Percentiles rank a stretch among this genome's conserved stretches.
These are phyloP conservation scores for Acronicta leporina DNA, from an alignment of 2,888 invertebrate genomes.

Conservation along the genomic window DNA sequence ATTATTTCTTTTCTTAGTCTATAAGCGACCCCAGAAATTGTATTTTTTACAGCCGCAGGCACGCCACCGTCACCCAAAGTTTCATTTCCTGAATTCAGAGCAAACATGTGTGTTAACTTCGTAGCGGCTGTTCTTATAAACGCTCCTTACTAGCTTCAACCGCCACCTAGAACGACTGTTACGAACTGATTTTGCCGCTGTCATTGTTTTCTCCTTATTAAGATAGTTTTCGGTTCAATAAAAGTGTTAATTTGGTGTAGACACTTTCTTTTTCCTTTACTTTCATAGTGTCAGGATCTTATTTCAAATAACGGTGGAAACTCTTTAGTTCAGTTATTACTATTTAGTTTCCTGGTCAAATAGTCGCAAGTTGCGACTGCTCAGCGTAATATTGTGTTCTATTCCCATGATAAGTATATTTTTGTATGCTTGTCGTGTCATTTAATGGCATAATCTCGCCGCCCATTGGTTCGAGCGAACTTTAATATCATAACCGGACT, in stretches of 20 bases:
- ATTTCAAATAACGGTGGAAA: neutral
- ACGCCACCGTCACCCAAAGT: constrained; percentile 39
- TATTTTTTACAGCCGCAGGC: constrained; percentile 27
- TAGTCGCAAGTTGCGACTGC: too few relatives aligned
- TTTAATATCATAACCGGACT: too few relatives aligned
- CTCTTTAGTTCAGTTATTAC: too few relatives aligned
- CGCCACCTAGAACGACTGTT: constrained; percentile 41
- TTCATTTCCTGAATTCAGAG: constrained; percentile 45
- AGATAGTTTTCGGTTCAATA: constrained; percentile 38
- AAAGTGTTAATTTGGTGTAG: constrained; percentile 20
- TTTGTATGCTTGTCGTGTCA: too few relatives aligned
- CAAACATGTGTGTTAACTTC: constrained; percentile 43
- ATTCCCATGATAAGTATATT: too few relatives aligned
- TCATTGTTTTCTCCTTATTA: constrained; percentile 31
- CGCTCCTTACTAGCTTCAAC: constrained; percentile 11
- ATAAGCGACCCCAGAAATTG: constrained; percentile 14
- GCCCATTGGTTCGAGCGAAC: too few relatives aligned
- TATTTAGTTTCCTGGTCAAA: too few relatives aligned
- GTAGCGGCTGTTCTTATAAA: constrained; percentile 26
- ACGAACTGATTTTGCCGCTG: constrained; percentile 33
- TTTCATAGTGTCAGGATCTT: constrained; percentile 3
- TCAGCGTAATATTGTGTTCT: too few relatives aligned
- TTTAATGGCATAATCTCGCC: too few relatives aligned
- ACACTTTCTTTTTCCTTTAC: neutral
- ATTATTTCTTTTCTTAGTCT: constrained; percentile 17